These are phyloP conservation scores for Propithecus deckenii DNA, from an alignment of 2,797 vertebrate genomes.

Conservation along the genomic window DNA sequence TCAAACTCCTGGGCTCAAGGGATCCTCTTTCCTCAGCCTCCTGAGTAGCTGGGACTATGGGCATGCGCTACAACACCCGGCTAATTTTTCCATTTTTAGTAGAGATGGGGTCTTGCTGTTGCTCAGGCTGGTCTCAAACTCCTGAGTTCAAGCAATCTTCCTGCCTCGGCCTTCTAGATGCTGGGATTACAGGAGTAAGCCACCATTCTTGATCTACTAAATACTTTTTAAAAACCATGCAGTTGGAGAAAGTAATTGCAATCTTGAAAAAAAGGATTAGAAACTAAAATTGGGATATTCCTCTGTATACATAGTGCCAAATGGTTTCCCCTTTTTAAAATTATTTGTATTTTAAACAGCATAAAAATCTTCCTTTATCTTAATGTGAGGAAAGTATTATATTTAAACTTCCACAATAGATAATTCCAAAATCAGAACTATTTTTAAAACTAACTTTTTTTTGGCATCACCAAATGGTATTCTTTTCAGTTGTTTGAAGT, in stretches of 20 bases:
- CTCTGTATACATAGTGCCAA: neutral
- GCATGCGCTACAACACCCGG: no score
- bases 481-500: conserved; percentile 27
- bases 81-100: no score
- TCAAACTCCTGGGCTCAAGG: no score
- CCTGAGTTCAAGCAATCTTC: no score
- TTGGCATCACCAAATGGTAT: neutral
- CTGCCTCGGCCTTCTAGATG: no score
- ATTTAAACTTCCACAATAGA: conserved; percentile 40
- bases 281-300: conserved; percentile 23
- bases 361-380: neutral
- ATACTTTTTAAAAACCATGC: conserved; percentile 22
- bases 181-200: no score
- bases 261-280: conserved; percentile 47
- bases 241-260: conserved; percentile 22
- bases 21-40: no score
- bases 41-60: no score
- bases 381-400: conserved; percentile 21
- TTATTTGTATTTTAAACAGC: neutral
- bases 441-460: conserved; percentile 15
- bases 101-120: no score
- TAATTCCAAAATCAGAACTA: conserved; percentile 37
- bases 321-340: neutral
- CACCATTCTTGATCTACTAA: neutral
- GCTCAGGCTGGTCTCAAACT: no score